These are phyloP conservation scores for Mayetiola destructor DNA, from an alignment of 2,888 invertebrate species.

Conservation along the genomic window DNA sequence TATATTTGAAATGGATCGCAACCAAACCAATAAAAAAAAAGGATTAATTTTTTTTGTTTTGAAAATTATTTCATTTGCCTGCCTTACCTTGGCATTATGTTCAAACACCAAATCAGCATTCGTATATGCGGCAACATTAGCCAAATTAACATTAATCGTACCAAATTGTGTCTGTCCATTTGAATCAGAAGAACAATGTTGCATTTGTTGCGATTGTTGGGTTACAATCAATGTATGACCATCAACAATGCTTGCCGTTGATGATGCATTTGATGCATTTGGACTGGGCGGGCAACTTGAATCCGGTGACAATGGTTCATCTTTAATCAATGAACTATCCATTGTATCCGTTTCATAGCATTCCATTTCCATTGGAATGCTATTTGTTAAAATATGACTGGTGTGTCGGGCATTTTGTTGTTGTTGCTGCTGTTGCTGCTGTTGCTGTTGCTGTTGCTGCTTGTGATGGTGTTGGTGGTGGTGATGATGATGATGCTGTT, in stretches of 20 bases:
- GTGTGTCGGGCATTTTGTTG: constrained; percentile 23
- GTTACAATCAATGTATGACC: constrained; percentile 7
- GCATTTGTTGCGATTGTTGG: not conserved
- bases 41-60: not conserved
- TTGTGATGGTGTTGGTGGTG: constrained; percentile 20
- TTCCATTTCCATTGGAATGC: no score
- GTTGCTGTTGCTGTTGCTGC: constrained; percentile 21
- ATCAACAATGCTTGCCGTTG: constrained; percentile 17
- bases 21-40: not conserved
- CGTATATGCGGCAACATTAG: constrained; percentile 37
- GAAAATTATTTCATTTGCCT: not conserved
- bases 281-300: constrained; percentile 60
- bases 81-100: constrained; percentile 41
- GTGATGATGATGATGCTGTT: no score
- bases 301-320: constrained; percentile 62
- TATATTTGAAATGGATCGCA: constrained; percentile 27
- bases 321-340: constrained; percentile 45
- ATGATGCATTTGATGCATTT: constrained; percentile 19
- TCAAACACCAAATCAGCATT: constrained; percentile 47
- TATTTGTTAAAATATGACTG: constrained; percentile 16
- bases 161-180: constrained; percentile 21
- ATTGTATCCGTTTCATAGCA: constrained; percentile 24
- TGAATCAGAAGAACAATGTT: no score
- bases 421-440: constrained; percentile 26
- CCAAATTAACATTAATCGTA: constrained; percentile 28